A percentile compares a stretch with the other conserved stretches of the same genome.
Evolutionary conservation across 2,888 invertebrate genomes (phyloP).

Genomic region (Troides helena): DNA sequence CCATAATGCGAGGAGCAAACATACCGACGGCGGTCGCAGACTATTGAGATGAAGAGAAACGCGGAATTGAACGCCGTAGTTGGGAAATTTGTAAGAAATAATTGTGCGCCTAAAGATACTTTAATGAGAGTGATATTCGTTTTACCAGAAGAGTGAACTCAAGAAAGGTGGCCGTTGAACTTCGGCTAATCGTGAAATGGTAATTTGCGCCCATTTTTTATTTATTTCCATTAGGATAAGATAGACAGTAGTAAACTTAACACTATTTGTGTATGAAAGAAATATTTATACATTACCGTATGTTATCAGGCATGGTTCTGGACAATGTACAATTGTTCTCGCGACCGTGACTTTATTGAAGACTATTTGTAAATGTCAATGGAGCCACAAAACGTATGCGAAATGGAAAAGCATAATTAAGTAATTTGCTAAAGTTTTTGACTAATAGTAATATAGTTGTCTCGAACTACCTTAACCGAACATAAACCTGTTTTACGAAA

Average conservation of each 20-base stretch:
- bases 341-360: slow-evolving; percentile 10
- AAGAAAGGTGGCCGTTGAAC: background rate
- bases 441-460: slow-evolving; percentile 16
- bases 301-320: slow-evolving; percentile 21
- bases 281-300: slow-evolving; percentile 8
- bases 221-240: background rate
- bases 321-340: slow-evolving; percentile 24
- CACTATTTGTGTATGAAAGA: background rate
- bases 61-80: background rate
- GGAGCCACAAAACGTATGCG: slow-evolving; percentile 1
- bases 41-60: slow-evolving; percentile 20
- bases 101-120: slow-evolving; percentile 5
- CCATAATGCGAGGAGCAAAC: slow-evolving; percentile 32
- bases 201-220: slow-evolving; percentile 10
- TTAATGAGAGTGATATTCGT: slow-evolving; percentile 6
- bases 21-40: slow-evolving; percentile 14
- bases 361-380: slow-evolving; percentile 12
- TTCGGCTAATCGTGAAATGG: slow-evolving; percentile 20
- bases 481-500: slow-evolving; percentile 23
- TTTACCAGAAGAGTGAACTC: slow-evolving; percentile 17
- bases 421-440: slow-evolving; percentile 2
- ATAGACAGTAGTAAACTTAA: slow-evolving; percentile 2
- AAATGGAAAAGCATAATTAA: slow-evolving; percentile 7
- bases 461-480: slow-evolving; percentile 3
- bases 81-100: slow-evolving; percentile 14